Evolutionary conservation across 92 coral and sea anemone genomes (phyloP).

Genomic region (Epizoanthus ramosus): DNA sequence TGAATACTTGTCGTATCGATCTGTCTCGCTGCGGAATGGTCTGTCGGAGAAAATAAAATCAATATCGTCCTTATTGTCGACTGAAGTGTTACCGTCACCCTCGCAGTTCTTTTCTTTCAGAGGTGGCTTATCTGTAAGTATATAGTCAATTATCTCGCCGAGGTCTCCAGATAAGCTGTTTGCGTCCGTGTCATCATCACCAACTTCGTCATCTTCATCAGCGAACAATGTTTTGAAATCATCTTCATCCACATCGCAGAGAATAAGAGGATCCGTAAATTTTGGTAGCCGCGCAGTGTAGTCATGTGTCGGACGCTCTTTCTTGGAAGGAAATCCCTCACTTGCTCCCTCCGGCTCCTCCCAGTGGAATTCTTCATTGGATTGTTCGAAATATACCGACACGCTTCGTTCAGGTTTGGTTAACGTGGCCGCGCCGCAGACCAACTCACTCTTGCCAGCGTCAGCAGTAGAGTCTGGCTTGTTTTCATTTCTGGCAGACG

Average conservation of each 20-base stretch:
- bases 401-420: constrained; percentile 1
- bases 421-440: neutral
- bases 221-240: neutral
- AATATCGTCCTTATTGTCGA: too few species aligned
- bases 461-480: neutral
- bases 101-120: neutral
- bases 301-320: constrained; percentile 9
- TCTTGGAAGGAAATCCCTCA: neutral
- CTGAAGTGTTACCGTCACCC: neutral
- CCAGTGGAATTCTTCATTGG: neutral
- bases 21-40: too few species aligned
- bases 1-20: neutral
- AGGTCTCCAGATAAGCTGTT: neutral
- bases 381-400: constrained; percentile 15
- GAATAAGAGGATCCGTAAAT: constrained; percentile 20
- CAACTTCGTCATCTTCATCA: neutral
- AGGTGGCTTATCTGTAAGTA: constrained; percentile 4
- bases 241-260: constrained; percentile 2
- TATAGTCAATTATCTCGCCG: constrained; percentile 12
- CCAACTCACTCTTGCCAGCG: neutral
- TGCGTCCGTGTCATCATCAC: neutral
- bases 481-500: neutral
- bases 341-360: neutral
- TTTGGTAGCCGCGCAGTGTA: constrained; percentile 15
- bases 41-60: too few species aligned